Evolutionary conservation across 1,140 invertebrate genomes (phyloP), one percentile per base, ranked within the genome.

Genomic region (Scaptomyza graminum): DNA sequence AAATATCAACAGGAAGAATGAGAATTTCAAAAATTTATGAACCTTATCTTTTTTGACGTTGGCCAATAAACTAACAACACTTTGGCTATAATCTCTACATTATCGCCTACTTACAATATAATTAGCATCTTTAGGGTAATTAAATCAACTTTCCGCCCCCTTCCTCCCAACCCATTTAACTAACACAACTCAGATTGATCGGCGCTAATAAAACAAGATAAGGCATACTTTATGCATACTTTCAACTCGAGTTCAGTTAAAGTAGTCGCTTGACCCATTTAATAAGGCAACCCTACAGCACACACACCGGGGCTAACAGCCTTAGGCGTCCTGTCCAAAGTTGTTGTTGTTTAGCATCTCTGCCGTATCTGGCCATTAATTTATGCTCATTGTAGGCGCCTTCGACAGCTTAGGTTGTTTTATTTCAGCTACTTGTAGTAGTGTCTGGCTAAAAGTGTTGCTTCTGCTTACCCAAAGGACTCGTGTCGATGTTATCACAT

Each of bases 361-460:
- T 34, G 31, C 7, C 34, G 67, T 76, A 83, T 88, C 70, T 52
- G 62, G 64, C 72, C 83, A 87, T 87, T 87, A 88, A 87, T 87
- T 87, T 76, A 78, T 75, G 77, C 82, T 77, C 65, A 87, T 87
- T 87, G 83, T 85, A 34, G 1, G 59, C 62, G 75, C 59, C 62
- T 46, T 34, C 79, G 74, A 74, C 76, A 65, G 71, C 46, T 50
- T 43, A 16, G 9, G 15, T 50, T 54, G 49, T 71, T 56, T 70
- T 65, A 50, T 57, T 72, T 8, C 7, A 9, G 31, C 7, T 34
- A 9, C 8, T 34, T 34, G 8, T 74, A 13, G 47, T 63, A 72
- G 57, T 72, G 62, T 76, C 76, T 80, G 50, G 60, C 79, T 12
- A 79, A 31, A 83, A 83, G 80, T 83, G 81, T 85, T 85, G 81